phyloP scores from a whole-genome alignment of 2,888 invertebrate genomes.

The Acrobasis repandana region DNA sequence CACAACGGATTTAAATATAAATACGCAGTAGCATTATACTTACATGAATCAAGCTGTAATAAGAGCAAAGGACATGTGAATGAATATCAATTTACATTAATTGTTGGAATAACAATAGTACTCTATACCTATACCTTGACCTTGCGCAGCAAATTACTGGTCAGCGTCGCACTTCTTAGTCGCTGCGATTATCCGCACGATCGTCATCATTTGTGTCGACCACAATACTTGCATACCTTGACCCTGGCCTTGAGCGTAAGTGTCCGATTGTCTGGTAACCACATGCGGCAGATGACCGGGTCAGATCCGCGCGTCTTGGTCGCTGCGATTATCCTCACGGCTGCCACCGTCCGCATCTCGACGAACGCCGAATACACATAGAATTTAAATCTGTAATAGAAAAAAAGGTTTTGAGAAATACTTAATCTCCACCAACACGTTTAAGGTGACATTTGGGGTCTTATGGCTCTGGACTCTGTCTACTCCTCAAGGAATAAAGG shows the following conservation, averaged over 20 bases:
- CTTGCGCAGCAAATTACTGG: too few relatives aligned
- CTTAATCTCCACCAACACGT: background rate
- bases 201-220: conserved; percentile 43
- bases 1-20: too few relatives aligned
- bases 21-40: too few relatives aligned
- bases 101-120: background rate
- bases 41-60: background rate
- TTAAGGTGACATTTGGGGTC: too few relatives aligned
- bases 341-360: conserved; percentile 87
- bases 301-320: conserved; percentile 94
- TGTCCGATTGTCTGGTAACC: conserved; percentile 86
- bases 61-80: background rate
- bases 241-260: conserved; percentile 89
- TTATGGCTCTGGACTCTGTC: too few relatives aligned
- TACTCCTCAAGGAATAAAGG: too few relatives aligned
- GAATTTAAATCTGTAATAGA: conserved; percentile 89
- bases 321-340: conserved; percentile 92
- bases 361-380: conserved; percentile 96
- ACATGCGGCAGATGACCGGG: conserved; percentile 90
- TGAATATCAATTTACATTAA: background rate
- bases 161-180: too few relatives aligned
- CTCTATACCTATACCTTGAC: too few relatives aligned
- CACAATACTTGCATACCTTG: conserved; percentile 66
- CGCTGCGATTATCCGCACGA: too few relatives aligned
- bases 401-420: conserved; percentile 24